Evolutionary conservation across 2,888 invertebrate genomes (phyloP).

Genomic region (Dicroscelio sp.): DNA sequence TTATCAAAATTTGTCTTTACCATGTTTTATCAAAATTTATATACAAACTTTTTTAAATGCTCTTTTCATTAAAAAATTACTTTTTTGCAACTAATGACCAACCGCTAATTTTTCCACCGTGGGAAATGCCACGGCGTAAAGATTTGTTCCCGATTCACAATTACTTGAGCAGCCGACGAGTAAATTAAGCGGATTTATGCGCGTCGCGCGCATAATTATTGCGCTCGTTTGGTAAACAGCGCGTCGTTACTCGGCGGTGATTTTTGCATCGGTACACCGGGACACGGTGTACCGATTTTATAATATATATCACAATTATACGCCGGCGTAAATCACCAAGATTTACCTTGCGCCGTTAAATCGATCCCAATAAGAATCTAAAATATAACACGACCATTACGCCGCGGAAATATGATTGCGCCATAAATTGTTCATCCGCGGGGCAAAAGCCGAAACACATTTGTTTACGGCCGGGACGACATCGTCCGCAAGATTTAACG

Average conservation of each 20-base stretch:
- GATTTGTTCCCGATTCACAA: too few relatives aligned
- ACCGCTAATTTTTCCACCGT: too few relatives aligned
- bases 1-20: too few relatives aligned
- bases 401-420: conserved; percentile 58
- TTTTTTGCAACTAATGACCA: too few relatives aligned
- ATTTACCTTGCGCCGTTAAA: conserved; percentile 67
- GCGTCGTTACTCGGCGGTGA: conserved; percentile 36
- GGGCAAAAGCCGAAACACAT: conserved; percentile 23
- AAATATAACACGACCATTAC: conserved; percentile 68
- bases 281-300: conserved; percentile 44
- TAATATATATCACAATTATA: conserved; percentile 72
- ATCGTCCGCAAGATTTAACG: conserved; percentile 20
- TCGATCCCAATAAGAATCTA: conserved; percentile 70
- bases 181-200: conserved; percentile 38
- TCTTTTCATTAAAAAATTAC: too few relatives aligned
- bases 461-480: conserved; percentile 50
- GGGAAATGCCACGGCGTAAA: too few relatives aligned
- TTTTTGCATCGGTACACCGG: too few relatives aligned
- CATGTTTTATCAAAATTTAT: too few relatives aligned
- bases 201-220: too few relatives aligned
- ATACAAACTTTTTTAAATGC: too few relatives aligned
- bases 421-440: conserved; percentile 63
- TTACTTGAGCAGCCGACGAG: too few relatives aligned
- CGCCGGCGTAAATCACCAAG: conserved; percentile 58
- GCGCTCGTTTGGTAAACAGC: conserved; percentile 26